phyloP scores from a whole-genome alignment of 2,888 invertebrate genomes.

The Lampropteryx suffumata region DNA sequence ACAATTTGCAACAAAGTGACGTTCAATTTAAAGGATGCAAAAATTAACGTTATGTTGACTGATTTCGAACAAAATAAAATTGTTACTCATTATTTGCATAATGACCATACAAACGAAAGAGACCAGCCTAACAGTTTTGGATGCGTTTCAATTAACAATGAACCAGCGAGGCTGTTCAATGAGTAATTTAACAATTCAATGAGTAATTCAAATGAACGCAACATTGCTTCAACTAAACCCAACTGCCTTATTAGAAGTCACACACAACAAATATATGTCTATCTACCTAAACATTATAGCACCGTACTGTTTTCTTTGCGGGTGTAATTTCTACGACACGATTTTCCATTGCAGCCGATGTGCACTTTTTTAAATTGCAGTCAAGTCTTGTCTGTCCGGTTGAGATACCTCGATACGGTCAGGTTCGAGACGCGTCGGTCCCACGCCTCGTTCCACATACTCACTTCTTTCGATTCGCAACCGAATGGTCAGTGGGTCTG shows the following conservation, averaged over 20 bases:
- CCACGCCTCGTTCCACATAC: slow-evolving; percentile 73
- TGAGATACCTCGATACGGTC: slow-evolving; percentile 77
- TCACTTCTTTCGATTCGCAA: slow-evolving; percentile 55
- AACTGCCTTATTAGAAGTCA: slow-evolving; percentile 43
- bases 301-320: slow-evolving; percentile 44
- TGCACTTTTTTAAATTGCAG: slow-evolving; percentile 61
- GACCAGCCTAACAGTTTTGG: slow-evolving; percentile 56
- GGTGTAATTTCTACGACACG: slow-evolving; percentile 53
- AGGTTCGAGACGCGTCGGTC: slow-evolving; percentile 70
- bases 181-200: slow-evolving; percentile 73
- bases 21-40: slow-evolving; percentile 16
- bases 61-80: background rate
- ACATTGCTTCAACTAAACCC: slow-evolving; percentile 53
- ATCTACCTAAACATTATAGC: slow-evolving; percentile 19
- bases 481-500: slow-evolving; percentile 51
- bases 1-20: slow-evolving; percentile 11
- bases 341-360: slow-evolving; percentile 54
- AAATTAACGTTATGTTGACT: background rate
- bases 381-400: slow-evolving; percentile 74
- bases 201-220: slow-evolving; percentile 71
- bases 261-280: slow-evolving; percentile 8
- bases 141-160: slow-evolving; percentile 72
- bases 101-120: slow-evolving; percentile 26
- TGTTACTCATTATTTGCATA: slow-evolving; percentile 6
- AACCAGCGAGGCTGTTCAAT: slow-evolving; percentile 63